Percentiles rank a stretch among this genome's conserved stretches.
Conservation (phyloP, 1,140 invertebrate genomes). For the Phortica variegata region DNA sequence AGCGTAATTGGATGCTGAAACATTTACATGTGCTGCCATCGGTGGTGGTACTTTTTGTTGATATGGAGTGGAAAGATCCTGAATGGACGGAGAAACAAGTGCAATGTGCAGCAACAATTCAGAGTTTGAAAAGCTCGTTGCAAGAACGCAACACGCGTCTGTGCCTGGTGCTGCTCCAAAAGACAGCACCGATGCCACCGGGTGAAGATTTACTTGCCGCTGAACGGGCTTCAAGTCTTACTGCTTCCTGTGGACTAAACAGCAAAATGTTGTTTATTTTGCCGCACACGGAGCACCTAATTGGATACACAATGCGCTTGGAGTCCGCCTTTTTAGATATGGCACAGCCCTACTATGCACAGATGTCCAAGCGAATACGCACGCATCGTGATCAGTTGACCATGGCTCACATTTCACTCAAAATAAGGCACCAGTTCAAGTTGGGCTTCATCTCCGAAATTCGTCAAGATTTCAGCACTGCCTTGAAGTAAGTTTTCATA, state of each 20-base stretch:
- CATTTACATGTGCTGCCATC: constrained; percentile 88
- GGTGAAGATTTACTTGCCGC: constrained; percentile 84
- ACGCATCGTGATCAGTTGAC: constrained; percentile 87
- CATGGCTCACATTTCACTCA: constrained; percentile 85
- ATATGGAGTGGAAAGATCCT: constrained; percentile 95
- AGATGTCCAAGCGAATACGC: constrained; percentile 84
- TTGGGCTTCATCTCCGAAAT: constrained; percentile 95
- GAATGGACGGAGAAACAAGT: constrained; percentile 92
- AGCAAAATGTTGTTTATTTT: constrained; percentile 90
- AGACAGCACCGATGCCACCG: constrained; percentile 71
- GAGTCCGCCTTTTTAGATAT: constrained; percentile 93
- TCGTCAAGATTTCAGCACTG: constrained; percentile 83
- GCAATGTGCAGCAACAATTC: constrained; percentile 88
- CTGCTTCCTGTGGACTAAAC: constrained; percentile 86
- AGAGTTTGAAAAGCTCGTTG: constrained; percentile 68
- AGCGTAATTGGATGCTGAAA: constrained; percentile 94
- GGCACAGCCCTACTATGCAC: constrained; percentile 88
- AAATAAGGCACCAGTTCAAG: constrained; percentile 96
- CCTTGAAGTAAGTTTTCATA: constrained; percentile 74
- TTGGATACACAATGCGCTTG: constrained; percentile 66
- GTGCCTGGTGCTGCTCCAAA: constrained; percentile 87
- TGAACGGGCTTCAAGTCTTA: constrained; percentile 85
- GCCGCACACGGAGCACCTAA: constrained; percentile 81
- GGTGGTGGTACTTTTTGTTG: constrained; percentile 92
- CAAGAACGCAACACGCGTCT: constrained; percentile 81